phyloP scores from a whole-genome alignment of 2,888 invertebrate species.

The Ephialtes manifestator region DNA sequence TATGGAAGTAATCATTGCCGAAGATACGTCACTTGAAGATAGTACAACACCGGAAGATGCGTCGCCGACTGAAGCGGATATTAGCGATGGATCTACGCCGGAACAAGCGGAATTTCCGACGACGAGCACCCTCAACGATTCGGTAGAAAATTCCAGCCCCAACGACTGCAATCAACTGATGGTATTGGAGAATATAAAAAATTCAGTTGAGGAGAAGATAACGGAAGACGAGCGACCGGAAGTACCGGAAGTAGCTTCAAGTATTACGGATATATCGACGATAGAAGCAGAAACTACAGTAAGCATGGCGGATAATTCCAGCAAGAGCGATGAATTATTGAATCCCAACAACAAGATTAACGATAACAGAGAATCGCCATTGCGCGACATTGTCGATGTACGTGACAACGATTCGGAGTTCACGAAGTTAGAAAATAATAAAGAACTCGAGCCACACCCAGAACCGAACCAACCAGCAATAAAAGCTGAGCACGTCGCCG shows the following conservation, averaged over 20 bases:
- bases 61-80: slow-evolving; percentile 14
- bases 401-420: not conserved
- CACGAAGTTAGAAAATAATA: slow-evolving; percentile 16
- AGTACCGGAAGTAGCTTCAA: slow-evolving; percentile 1
- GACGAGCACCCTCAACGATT: not conserved
- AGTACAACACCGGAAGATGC: not conserved
- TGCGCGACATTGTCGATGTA: not conserved
- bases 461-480: slow-evolving; percentile 6
- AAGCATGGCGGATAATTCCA: not conserved
- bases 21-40: slow-evolving; percentile 17
- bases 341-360: slow-evolving; percentile 6
- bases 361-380: slow-evolving; percentile 40
- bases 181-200: not conserved
- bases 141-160: slow-evolving; percentile 19
- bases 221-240: not conserved
- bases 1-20: slow-evolving; percentile 5
- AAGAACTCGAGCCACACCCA: slow-evolving; percentile 7
- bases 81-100: slow-evolving; percentile 16
- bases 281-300: slow-evolving; percentile 20
- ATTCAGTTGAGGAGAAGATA: not conserved
- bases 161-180: slow-evolving; percentile 44
- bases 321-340: slow-evolving; percentile 20
- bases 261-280: not conserved
- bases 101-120: slow-evolving; percentile 49
- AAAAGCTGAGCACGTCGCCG: slow-evolving; percentile 50